Percentiles rank a stretch among this genome's conserved stretches.
These are phyloP conservation scores for Eubasilissa regina DNA, from an alignment of 1,140 invertebrate species.

Conservation along the genomic window DNA sequence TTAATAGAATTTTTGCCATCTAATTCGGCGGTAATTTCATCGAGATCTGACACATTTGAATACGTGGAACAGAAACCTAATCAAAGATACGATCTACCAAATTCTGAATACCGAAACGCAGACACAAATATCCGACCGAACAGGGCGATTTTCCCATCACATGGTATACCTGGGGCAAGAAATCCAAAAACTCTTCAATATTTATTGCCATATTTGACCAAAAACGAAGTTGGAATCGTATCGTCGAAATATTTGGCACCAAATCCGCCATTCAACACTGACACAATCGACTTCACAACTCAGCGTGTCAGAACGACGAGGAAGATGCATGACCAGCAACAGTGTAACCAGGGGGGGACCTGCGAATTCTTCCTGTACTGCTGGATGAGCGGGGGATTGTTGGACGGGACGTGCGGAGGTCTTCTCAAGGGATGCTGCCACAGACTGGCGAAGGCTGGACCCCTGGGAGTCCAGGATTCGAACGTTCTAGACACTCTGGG, in stretches of 20 bases:
- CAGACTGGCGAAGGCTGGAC: conserved; percentile 81
- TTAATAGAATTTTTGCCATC: no score
- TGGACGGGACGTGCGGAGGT: conserved; percentile 88
- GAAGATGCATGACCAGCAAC: conserved; percentile 69
- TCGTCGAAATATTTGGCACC: conserved; percentile 30
- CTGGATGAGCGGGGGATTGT: conserved; percentile 91
- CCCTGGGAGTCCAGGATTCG: conserved; percentile 76
- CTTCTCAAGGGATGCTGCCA: conserved; percentile 92
- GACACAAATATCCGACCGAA: neutral
- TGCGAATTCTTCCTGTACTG: conserved; percentile 95
- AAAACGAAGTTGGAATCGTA: conserved; percentile 21
- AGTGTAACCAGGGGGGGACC: conserved; percentile 80
- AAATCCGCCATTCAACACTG: conserved; percentile 30
- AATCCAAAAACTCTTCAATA: conserved; percentile 57
- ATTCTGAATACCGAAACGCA: neutral
- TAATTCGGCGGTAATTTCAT: neutral
- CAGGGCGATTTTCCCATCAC: conserved; percentile 4
- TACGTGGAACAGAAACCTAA: neutral
- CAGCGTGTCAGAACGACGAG: conserved; percentile 56
- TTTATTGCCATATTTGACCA: conserved; percentile 46
- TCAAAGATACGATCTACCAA: neutral
- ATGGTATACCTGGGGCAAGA: conserved; percentile 3
- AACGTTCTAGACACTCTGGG: conserved; percentile 65
- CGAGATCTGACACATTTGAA: conserved; percentile 26
- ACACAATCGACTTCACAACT: conserved; percentile 40